Base-by-base conservation (phyloP, 1,140 invertebrate genomes). In the Brachystomella parvula region DNA sequence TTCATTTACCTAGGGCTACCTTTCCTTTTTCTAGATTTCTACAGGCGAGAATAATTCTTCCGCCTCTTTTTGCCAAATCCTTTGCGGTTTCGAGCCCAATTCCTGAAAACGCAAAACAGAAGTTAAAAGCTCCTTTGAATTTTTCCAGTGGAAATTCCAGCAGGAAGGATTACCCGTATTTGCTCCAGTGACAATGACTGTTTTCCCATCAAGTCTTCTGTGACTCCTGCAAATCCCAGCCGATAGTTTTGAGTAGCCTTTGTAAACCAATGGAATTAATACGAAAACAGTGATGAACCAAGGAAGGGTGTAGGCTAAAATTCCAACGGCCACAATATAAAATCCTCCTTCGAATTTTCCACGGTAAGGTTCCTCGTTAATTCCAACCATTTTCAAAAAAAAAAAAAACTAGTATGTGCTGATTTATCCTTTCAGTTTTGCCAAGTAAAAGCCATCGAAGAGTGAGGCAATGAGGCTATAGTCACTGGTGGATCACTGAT, bases 61-160 rank as follows among this genome's bases (percentile, higher is more conserved):
- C 79, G 19, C 77, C 76, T 73, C 77, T 63, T 60, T 58, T 72
- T 9, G 76, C 79, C 29, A 81, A 69, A 56, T 79, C 77, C 30
- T 75, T 64, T 0, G 83, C 81, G 3, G 82, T 79, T 56, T 79
- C 78, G 68, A 78, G 77, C 17, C 83, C 83, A 70, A 84, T 81
- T 0, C 81, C 94, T n/a, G n/a, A n/a, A n/a, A n/a, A n/a, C n/a
- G n/a, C 32, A 56, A 56, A 58, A 2, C 26, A 21, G 15, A 64
- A 64, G 15, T 47, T 33, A n/a, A n/a, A n/a, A n/a, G n/a, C n/a
- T n/a, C n/a, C n/a, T n/a, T 15, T 17, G n/a, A 12, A 12, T 44
- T 12, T 12, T 44, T 44, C 9, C 9, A 44, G 9, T 12, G 9
- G n/a, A 12, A 12, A n/a, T 44, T 44, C n/a, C 9, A 12, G 9